A percentile compares a stretch with the other conserved stretches of the same genome.
Evolutionary conservation across 2,888 invertebrate species (phyloP).

Genomic region (Eupithecia dodoneata): DNA sequence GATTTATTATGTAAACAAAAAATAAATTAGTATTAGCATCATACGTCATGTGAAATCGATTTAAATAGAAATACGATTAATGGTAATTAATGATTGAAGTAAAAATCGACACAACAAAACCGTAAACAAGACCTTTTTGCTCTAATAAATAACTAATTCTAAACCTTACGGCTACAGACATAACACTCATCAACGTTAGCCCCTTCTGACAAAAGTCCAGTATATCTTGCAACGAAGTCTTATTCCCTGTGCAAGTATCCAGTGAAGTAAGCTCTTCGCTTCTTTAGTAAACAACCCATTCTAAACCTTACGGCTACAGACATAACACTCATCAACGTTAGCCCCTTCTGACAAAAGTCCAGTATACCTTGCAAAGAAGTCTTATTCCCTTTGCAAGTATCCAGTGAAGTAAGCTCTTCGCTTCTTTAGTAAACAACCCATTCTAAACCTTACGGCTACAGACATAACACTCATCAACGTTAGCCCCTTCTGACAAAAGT

Average conservation of each 20-base stretch:
- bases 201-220: constrained; percentile 90
- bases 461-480: constrained; percentile 43
- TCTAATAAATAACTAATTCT: background rate
- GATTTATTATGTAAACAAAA: constrained; percentile 33
- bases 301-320: background rate
- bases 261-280: constrained; percentile 87
- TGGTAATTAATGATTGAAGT: background rate
- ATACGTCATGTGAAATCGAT: background rate
- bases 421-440: constrained; percentile 50
- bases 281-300: constrained; percentile 42
- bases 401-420: constrained; percentile 90
- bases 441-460: background rate
- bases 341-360: constrained; percentile 90
- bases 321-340: constrained; percentile 61
- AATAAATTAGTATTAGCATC: background rate
- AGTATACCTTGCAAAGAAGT: constrained; percentile 90
- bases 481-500: constrained; percentile 90
- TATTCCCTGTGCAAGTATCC: constrained; percentile 93
- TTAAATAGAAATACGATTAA: background rate
- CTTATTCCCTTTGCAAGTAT: constrained; percentile 92
- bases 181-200: constrained; percentile 63
- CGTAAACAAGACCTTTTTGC: too few relatives aligned
- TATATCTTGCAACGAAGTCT: constrained; percentile 90
- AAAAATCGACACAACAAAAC: background rate
- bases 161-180: background rate